Evolutionary conservation across 2,797 vertebrate genomes (phyloP).

Genomic region (Cetoscarus ocellatus): DNA sequence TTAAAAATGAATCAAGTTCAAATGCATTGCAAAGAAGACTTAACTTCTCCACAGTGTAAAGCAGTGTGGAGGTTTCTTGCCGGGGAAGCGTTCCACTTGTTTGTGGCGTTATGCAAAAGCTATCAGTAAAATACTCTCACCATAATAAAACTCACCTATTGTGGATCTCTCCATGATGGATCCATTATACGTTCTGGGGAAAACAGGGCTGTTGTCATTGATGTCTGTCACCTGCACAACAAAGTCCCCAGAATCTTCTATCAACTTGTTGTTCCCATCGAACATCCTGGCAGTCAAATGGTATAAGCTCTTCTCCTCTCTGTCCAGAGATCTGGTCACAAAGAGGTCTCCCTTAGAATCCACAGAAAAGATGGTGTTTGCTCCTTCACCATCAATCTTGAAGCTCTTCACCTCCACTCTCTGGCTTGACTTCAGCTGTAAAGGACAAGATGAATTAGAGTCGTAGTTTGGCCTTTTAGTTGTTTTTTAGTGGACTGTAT

Average conservation of each 20-base stretch:
- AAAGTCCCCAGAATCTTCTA: conserved; percentile 75
- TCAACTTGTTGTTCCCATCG: conserved; percentile 32
- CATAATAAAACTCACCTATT: conserved; percentile 62
- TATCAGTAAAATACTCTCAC: too few species aligned
- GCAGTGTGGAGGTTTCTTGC: too few species aligned
- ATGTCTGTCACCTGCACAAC: conserved; percentile 78
- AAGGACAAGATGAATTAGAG: not conserved
- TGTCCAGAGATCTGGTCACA: conserved; percentile 75
- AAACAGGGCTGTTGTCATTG: conserved; percentile 83
- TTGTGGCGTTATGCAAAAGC: too few species aligned
- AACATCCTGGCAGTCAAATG: conserved; percentile 71
- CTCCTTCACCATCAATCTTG: conserved; percentile 80
- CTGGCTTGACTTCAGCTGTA: conserved; percentile 77
- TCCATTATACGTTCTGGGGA: conserved; percentile 60
- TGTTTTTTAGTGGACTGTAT: not conserved
- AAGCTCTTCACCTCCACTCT: conserved; percentile 37
- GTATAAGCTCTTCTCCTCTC: conserved; percentile 80
- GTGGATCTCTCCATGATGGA: conserved; percentile 77
- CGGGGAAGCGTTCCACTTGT: too few species aligned
- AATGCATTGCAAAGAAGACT: too few species aligned
- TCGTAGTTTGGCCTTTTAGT: not conserved
- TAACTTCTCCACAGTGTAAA: too few species aligned
- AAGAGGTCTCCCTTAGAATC: conserved; percentile 76
- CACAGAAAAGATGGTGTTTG: conserved; percentile 76
- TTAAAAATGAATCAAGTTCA: too few species aligned